Conservation (phyloP, 1,140 invertebrate species). For the Drosophila dunni region DNA sequence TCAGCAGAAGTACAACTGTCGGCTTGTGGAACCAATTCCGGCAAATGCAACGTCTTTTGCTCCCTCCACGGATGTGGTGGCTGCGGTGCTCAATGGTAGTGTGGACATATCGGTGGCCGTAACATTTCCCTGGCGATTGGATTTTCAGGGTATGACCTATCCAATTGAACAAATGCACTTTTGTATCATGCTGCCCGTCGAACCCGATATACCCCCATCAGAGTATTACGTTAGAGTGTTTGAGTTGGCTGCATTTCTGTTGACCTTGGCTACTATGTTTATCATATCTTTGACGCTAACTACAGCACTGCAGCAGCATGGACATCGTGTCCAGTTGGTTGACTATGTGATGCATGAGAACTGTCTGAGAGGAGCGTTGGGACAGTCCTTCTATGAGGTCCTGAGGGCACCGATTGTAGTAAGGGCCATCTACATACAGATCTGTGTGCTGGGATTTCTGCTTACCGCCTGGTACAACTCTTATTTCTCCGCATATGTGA, state of each 20-base stretch:
- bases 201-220: conserved; percentile 63
- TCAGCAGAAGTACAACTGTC: conserved; percentile 60
- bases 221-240: conserved; percentile 73
- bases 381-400: conserved; percentile 70
- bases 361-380: conserved; percentile 67
- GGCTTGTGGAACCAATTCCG: conserved; percentile 47
- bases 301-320: conserved; percentile 49
- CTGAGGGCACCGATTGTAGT: conserved; percentile 50
- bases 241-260: conserved; percentile 58
- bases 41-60: conserved; percentile 23
- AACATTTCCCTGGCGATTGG: conserved; percentile 56
- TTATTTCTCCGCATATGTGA: conserved; percentile 75
- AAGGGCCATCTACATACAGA: conserved; percentile 69
- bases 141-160: conserved; percentile 50
- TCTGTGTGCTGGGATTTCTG: conserved; percentile 70
- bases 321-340: conserved; percentile 44
- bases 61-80: conserved; percentile 53
- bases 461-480: conserved; percentile 77
- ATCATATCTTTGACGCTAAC: conserved; percentile 51
- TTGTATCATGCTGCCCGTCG: conserved; percentile 72
- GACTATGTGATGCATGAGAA: conserved; percentile 69
- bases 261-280: conserved; percentile 46
- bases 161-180: conserved; percentile 70
- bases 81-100: conserved; percentile 59
- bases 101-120: conserved; percentile 66